Evolutionary conservation across 2,797 vertebrate species (phyloP), one percentile per base, ranked within the genome.

Genomic region (Chelmon rostratus): DNA sequence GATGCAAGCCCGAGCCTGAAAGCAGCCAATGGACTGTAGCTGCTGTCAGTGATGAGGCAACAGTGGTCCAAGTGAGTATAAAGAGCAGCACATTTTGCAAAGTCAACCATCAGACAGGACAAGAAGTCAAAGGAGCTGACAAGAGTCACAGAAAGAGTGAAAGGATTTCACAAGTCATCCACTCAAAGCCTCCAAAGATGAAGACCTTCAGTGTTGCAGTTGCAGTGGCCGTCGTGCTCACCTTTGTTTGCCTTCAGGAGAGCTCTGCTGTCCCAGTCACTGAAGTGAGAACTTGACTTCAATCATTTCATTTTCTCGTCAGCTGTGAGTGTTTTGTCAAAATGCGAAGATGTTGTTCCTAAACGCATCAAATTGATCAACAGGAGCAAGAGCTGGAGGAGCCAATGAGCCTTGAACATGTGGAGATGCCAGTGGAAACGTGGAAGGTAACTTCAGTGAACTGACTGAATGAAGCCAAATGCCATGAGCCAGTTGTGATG

Each of bases 41-140:
- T n/a, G n/a, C n/a, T n/a, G n/a, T n/a, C n/a, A n/a, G n/a, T 19
- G 73, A 82, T 86, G 85, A 81, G 71, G 80, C 71, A 84, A 88
- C 76, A 58, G 19, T 38, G 12, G 13, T 21, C 58, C 3, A 50
- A 52, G 61, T 52, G 44, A 16, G 12, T 85, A 90, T 93, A 92
- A 92, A 91, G 67, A 77, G 25, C 13, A 23, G 57, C n/a, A 40
- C 3, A 8, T 37, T 44, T 28, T 33, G 1, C 31, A 31, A 19
- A 19, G 31, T 59, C 12, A 53, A 49, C 31, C 57, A 49, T 56
- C 61, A 21, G 6, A 12, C 31, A n/a, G n/a, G n/a, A n/a, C n/a
- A n/a, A 35, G 8, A n/a, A n/a, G n/a, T n/a, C 42, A 37, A 8
- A 66, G n/a, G 46, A 63, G 7, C 58, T 54, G n/a, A 74, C n/a